Evolutionary conservation across 1,140 invertebrate genomes (phyloP), one percentile per base, ranked within the genome.

Genomic region (Zophobas atratus): DNA sequence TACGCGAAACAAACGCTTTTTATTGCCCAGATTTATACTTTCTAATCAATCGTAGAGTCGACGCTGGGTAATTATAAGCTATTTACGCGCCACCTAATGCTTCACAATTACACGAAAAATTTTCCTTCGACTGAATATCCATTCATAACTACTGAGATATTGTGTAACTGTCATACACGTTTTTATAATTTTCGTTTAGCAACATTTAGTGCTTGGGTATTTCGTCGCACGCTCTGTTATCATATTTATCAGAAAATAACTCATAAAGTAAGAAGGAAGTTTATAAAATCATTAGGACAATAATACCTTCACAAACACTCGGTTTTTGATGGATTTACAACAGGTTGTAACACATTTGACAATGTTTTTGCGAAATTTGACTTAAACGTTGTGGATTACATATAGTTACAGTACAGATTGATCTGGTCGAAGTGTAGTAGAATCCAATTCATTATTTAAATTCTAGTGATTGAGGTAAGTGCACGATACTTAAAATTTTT

Each of bases 21-120:
- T 51, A 51, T 51, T 51, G 49, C 20, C n/a, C 49, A 20, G 49
- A 51, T 51, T 51, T 51, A 51, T 51, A 6, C n/a, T 51, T 51
- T 20, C 49, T 51, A 51, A 51, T 51, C 3, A 51, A 4, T 51
- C 6, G 20, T 20, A 20, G 20, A 20, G 20, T 20, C 20, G 20
- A 20, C 20, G 20, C 20, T 20, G 20, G 20, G 20, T 20, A 20
- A 20, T 20, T 20, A 20, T 20, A 20, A 20, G n/a, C 49, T 20
- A 51, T 51, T 51, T 20, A 51, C 6, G 6, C 49, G n/a, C 49
- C 6, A 20, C 20, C 20, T 20, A 20, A 51, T 51, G 2, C n/a
- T 51, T 51, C 49, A 51, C 3, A 2, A 51, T 51, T 20, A 20
- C 49, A 51, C 49, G 49, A 51, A 51, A 51, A 20, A 20, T 20